phyloP scores from a whole-genome alignment of 2,113 vertebrate genomes.

The Gallinago undulata region DNA sequence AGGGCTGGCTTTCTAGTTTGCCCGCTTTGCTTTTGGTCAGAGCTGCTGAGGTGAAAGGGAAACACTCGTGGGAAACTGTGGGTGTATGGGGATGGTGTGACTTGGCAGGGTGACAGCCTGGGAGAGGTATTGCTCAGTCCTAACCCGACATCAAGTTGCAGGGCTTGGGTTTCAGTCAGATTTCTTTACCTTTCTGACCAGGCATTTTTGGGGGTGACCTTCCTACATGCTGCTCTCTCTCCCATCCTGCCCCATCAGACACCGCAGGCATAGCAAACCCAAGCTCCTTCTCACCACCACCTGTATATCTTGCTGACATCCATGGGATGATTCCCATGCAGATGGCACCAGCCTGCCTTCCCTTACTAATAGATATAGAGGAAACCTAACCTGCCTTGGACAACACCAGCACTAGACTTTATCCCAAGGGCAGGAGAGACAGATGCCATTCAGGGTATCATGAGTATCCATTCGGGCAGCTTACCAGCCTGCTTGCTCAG shows the following conservation, averaged over 20 bases:
- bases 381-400: not conserved
- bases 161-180: not conserved
- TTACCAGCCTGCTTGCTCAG: accelerated
- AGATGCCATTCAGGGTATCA: not conserved
- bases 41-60: not conserved
- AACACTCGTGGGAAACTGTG: accelerated
- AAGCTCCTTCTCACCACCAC: not conserved
- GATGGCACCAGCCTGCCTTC: not conserved
- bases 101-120: not conserved
- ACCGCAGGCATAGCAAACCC: not conserved
- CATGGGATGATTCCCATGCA: not conserved
- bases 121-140: accelerated
- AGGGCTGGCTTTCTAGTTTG: not conserved
- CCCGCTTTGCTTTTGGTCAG: not conserved
- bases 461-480: not conserved
- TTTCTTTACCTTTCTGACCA: not conserved
- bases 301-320: not conserved
- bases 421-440: not conserved
- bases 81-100: not conserved
- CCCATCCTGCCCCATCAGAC: not conserved
- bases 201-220: not conserved
- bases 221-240: not conserved
- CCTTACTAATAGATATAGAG: accelerated
- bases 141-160: not conserved
- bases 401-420: not conserved